phyloP scores from a whole-genome alignment of 2,797 vertebrate genomes.

The Neosalanx taihuensis region DNA sequence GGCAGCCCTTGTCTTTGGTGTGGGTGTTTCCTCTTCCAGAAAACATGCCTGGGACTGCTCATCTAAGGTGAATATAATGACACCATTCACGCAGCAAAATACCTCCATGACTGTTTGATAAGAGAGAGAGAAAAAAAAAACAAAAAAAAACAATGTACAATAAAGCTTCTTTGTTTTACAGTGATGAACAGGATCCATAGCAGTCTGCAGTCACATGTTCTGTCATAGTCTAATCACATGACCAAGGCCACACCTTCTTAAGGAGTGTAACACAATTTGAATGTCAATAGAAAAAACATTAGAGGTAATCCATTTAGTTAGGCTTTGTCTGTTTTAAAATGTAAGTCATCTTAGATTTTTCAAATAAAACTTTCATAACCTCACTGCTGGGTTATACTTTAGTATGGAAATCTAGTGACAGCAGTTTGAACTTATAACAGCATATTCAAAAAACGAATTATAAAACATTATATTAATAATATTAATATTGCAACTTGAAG shows the following conservation, averaged over 20 bases:
- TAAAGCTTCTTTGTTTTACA: conserved; percentile 72
- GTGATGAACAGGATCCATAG: conserved; percentile 47
- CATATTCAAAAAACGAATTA: neutral
- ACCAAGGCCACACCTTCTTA: conserved; percentile 21
- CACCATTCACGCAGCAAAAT: conserved; percentile 63
- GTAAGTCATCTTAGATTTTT: neutral
- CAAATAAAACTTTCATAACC: conserved; percentile 3
- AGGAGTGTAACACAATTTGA: conserved; percentile 8
- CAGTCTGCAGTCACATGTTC: neutral
- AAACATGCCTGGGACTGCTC: conserved; percentile 67
- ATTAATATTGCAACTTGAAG: neutral
- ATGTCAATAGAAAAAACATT: conserved; percentile 4
- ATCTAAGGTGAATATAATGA: conserved; percentile 59
- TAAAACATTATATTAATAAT: too few species aligned
- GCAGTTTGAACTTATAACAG: neutral
- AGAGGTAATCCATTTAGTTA: neutral
- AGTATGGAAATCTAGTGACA: neutral
- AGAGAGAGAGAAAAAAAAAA: conserved; percentile 21
- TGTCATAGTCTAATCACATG: neutral
- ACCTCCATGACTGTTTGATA: conserved; percentile 72
- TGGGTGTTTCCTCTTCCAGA: conserved; percentile 58
- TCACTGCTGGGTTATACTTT: neutral
- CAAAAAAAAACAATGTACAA: conserved; percentile 71
- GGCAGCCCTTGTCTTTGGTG: conserved; percentile 29
- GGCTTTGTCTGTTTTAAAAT: neutral